Evolutionary conservation across 2,113 vertebrate species (phyloP).

Genomic region (Acanthisitta chloris): DNA sequence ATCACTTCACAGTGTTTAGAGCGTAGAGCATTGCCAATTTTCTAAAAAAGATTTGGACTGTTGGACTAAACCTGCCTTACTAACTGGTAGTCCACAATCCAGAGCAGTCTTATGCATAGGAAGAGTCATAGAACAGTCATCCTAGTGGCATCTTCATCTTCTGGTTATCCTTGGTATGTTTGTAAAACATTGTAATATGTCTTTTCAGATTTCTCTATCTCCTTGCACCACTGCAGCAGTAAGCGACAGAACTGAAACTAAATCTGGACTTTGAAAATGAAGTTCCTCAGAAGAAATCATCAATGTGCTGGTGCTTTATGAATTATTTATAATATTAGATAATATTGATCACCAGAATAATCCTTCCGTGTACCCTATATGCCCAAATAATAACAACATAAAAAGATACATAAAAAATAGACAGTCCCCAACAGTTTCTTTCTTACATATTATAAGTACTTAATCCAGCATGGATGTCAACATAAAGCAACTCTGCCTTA

Average conservation of each 20-base stretch:
- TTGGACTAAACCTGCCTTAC: background rate
- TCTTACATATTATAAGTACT: background rate
- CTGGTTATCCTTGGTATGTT: background rate
- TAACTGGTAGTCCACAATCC: background rate
- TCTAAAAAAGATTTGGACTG: slow-evolving; percentile 31
- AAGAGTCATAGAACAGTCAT: background rate
- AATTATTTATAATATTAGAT: background rate
- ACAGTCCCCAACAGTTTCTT: background rate
- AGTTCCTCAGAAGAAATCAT: background rate
- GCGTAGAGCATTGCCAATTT: slow-evolving; percentile 39
- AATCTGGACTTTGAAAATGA: background rate
- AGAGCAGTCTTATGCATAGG: background rate
- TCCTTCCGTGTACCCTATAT: background rate
- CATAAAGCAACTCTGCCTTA: background rate
- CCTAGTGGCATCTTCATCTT: background rate
- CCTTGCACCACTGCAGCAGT: background rate
- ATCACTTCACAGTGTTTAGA: slow-evolving; percentile 42
- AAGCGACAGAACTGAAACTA: background rate
- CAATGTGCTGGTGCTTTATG: background rate
- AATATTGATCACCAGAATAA: background rate
- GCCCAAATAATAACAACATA: background rate
- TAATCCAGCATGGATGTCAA: background rate
- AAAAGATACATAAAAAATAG: background rate
- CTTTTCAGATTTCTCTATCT: background rate
- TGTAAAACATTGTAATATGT: background rate